Evolutionary conservation across 2,888 invertebrate species (phyloP).

Genomic region (Nephrotoma appendiculata): DNA sequence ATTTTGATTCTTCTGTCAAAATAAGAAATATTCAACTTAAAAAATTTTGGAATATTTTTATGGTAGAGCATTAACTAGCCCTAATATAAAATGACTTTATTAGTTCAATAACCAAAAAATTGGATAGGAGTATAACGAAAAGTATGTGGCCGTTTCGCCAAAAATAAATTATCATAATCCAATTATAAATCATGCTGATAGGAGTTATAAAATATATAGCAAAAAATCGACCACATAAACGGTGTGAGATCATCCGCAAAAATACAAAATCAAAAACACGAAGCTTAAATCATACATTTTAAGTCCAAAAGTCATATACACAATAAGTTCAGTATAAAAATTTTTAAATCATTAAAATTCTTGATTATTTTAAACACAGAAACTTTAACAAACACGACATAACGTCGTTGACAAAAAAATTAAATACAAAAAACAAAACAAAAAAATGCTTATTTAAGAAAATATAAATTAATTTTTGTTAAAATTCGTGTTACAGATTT

Average conservation of each 20-base stretch:
- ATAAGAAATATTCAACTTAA: not conserved
- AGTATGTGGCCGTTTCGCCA: not conserved
- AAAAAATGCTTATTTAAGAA: not conserved
- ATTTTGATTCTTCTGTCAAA: not conserved
- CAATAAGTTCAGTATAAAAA: not conserved
- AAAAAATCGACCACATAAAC: not conserved
- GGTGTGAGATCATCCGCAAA: not conserved
- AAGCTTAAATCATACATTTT: not conserved
- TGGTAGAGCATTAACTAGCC: not conserved
- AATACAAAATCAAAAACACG: not conserved
- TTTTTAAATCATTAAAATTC: not conserved
- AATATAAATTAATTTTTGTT: not conserved
- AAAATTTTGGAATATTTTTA: not conserved
- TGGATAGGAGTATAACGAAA: not conserved
- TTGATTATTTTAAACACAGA: not conserved
- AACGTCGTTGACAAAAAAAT: not conserved
- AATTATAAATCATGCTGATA: not conserved
- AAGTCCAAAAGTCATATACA: not conserved
- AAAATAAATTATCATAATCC: not conserved
- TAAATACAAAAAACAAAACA: not conserved
- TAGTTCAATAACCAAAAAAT: not conserved
- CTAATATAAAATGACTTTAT: not conserved
- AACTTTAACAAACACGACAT: not conserved
- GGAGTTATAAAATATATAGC: not conserved
- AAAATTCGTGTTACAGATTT: not conserved